A percentile compares a stretch with the other conserved stretches of the same genome.
These are phyloP conservation scores for Solen grandis DNA, from an alignment of 1,140 invertebrate genomes.

Conservation along the genomic window DNA sequence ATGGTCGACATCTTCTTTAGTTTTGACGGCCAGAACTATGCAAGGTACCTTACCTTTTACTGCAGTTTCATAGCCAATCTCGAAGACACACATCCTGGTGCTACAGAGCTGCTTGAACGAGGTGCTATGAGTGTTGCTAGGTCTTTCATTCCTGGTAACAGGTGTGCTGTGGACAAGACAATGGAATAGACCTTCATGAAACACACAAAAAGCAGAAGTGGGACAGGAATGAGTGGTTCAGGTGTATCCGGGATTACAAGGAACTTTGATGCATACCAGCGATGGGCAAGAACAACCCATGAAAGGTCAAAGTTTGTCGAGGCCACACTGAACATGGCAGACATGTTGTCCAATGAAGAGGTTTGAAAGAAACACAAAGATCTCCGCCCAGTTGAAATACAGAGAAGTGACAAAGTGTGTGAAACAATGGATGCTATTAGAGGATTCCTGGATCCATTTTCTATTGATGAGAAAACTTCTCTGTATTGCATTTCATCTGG, in stretches of 20 bases:
- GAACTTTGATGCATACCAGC: conserved; percentile 33
- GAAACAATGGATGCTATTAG: conserved; percentile 49
- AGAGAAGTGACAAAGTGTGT: conserved; percentile 45
- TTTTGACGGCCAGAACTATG: conserved; percentile 63
- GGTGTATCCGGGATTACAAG: conserved; percentile 46
- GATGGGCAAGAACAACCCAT: conserved; percentile 20
- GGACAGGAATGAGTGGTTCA: conserved; percentile 7
- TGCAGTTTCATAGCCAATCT: conserved; percentile 57
- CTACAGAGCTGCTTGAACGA: conserved; percentile 20
- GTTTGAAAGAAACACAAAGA: conserved; percentile 42
- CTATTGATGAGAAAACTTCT: conserved; percentile 33
- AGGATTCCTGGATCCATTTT: conserved; percentile 51
- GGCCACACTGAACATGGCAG: conserved; percentile 1
- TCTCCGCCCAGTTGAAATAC: conserved; percentile 47
- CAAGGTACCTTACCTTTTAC: conserved; percentile 45
- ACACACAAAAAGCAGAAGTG: conserved; percentile 43
- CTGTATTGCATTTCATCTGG: conserved; percentile 50
- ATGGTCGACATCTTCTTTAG: conserved; percentile 53
- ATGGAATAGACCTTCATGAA: conserved; percentile 62
- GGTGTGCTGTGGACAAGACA: conserved; percentile 58
- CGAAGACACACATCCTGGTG: conserved; percentile 54
- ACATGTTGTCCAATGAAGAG: not conserved
- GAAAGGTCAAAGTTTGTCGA: conserved; percentile 11
- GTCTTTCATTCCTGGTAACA: conserved; percentile 59
- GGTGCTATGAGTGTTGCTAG: conserved; percentile 59